Evolutionary conservation across 2,888 invertebrate species (phyloP), one percentile per base, ranked within the genome.

Genomic region (Xiphydria camelus): DNA sequence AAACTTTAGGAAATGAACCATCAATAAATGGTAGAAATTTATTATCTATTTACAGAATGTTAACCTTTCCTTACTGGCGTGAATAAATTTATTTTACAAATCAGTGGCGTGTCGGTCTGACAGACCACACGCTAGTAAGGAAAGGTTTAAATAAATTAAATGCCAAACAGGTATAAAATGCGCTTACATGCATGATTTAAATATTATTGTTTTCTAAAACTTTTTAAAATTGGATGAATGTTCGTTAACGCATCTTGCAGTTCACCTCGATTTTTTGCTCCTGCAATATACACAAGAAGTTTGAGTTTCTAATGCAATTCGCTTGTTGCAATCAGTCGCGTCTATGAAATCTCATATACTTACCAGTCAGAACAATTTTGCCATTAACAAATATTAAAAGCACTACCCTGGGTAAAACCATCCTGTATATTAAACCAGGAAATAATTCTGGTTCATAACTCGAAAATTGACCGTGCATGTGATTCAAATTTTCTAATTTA

Each of bases 391-490:
- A 99, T 75, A 99, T 97, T 7, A 99, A 80, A 51, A 99, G 78
- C 3, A 98, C 98, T 55, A 99, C 88, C 57, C 94, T 85, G 0
- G 98, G 98, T 66, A 93, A 89, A 26, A 98, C 91, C 94, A 99
- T 93, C 64, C 98, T 83, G 75, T 99, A 99, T 45, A 99, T 94
- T 20, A 99, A 82, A n/a, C 98, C 99, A 4, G 99, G 97, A 77
- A 99, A 99, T 42, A 99, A 78, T 77, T 99, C 99, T 0, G 99
- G 98, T 76, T 99, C 99, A 70, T 99, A 99, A 40, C 92, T 91
- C 84, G 78, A 90, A 87, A 76, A 85, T 86, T 72, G 88, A 83
- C 47, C 88, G 84, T 33, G 91, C 87, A 29, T 88, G 83, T 55
- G 89, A 88, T 78, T 78, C 86, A 64, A 79, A 84, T 59, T 89